Evolutionary conservation across 2,797 vertebrate species (phyloP), one percentile per base, ranked within the genome.

Genomic region (Mus spretus): DNA sequence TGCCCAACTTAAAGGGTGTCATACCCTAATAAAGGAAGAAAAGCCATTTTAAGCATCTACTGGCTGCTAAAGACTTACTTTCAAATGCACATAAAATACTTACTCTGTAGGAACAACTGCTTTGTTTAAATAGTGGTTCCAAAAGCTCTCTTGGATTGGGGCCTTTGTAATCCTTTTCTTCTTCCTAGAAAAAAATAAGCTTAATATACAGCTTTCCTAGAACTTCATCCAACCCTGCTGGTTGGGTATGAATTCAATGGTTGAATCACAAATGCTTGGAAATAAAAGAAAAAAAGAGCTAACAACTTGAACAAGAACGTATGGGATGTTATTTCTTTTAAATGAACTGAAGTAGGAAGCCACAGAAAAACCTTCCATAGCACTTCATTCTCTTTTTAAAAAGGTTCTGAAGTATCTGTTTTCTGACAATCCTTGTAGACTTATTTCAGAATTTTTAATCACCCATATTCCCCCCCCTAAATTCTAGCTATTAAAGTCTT

Each of bases 21-120:
- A 95, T 4, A 80, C 50, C 72, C 93, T 9, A 93, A 80, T 82
- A 82, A 78, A 75, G 34, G 65, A 95, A 92, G 31, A 96, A 95
- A 97, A 70, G 88, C 78, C 91, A 91, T 90, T 94, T 90, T 47
- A 93, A 93, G 22, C 13, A 19, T 74, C 57, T 92, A 63, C 0
- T 93, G 50, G 37, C 59, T 95, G 28, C 24, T 91, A 4, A 53
- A 91, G 90, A 93, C 93, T 89, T 96, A 92, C 63, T 95, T 96
- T 86, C 44, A 95, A 84, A 85, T 91, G 50, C 92, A 93, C 57
- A 92, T 95, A 97, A 88, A 89, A 72, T 97, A 98, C 98, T 98
- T 99, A 99, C 99, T 98, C 99, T 99, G 95, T 99, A 99, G 6
- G 99, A 99, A 98, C 99, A 99, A 99, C 99, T 99, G 98, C 99